A percentile compares a stretch with the other conserved stretches of the same genome.
Conservation (phyloP, 2,113 vertebrate species). For the Ardeotis arabs region DNA sequence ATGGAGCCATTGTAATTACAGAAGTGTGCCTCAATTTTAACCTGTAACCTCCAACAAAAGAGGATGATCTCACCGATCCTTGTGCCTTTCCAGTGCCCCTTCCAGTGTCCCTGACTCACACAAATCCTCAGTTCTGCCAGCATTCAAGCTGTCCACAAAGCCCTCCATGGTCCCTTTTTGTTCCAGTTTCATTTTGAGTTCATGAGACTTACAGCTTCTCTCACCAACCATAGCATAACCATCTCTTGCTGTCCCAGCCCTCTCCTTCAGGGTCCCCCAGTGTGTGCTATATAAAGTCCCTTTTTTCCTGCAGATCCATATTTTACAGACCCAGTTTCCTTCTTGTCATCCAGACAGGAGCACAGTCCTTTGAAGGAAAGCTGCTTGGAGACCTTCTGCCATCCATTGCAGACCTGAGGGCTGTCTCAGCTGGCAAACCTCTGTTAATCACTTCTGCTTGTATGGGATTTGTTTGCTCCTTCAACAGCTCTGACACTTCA, state of each 20-base stretch:
- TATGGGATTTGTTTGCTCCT: background rate
- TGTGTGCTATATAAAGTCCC: background rate
- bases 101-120: background rate
- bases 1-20: background rate
- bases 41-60: background rate
- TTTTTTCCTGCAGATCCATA: background rate
- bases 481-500: background rate
- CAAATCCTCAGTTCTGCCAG: background rate
- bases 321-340: background rate
- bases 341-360: background rate
- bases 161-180: rapidly evolving
- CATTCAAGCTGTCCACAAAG: background rate
- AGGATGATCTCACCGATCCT: background rate
- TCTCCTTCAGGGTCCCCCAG: background rate
- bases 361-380: background rate
- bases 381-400: background rate
- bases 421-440: background rate
- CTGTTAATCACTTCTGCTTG: background rate
- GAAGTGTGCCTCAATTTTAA: background rate
- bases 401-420: background rate
- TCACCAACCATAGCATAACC: background rate
- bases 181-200: background rate
- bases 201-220: background rate
- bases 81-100: background rate
- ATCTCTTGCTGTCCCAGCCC: background rate